These are phyloP conservation scores for Stomorhina lunata DNA, from an alignment of 2,888 invertebrate genomes.

Conservation along the genomic window DNA sequence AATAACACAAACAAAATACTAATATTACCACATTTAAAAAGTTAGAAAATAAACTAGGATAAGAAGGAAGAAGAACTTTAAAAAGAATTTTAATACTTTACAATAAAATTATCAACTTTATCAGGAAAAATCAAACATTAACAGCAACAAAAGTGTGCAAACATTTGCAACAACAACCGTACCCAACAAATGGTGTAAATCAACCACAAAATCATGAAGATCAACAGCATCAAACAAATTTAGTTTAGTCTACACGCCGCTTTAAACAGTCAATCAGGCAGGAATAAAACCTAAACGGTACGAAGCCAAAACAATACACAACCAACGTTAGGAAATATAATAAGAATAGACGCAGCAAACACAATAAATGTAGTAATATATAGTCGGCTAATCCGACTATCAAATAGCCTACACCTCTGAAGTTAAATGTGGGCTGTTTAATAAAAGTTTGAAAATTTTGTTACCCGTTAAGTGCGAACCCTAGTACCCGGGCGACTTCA, in stretches of 20 bases:
- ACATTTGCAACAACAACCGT: slow-evolving; percentile 8
- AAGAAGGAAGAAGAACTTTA: slow-evolving; percentile 15
- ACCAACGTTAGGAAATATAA: slow-evolving; percentile 13
- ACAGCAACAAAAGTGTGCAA: not conserved
- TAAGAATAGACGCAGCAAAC: slow-evolving; percentile 24
- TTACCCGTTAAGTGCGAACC: too few species aligned
- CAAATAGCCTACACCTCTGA: too few species aligned
- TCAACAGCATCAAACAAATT: slow-evolving; percentile 33
- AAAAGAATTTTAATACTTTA: slow-evolving; percentile 44
- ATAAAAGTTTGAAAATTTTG: too few species aligned
- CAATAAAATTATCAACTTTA: slow-evolving; percentile 36
- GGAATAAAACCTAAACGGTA: slow-evolving; percentile 70
- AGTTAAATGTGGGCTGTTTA: too few species aligned
- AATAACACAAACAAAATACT: not conserved
- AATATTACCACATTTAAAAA: not conserved
- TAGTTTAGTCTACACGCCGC: slow-evolving; percentile 30
- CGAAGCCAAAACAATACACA: slow-evolving; percentile 56
- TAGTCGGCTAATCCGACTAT: too few species aligned
- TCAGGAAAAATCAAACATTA: not conserved
- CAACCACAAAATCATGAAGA: slow-evolving; percentile 58
- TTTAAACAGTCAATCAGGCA: slow-evolving; percentile 53
- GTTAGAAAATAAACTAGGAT: not conserved
- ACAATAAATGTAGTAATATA: too few species aligned
- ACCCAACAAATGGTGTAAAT: slow-evolving; percentile 46
- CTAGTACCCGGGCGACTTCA: too few species aligned